A percentile compares a stretch with the other conserved stretches of the same genome.
Evolutionary conservation across 2,113 vertebrate genomes (phyloP).

Genomic region (Mirounga angustirostris): DNA sequence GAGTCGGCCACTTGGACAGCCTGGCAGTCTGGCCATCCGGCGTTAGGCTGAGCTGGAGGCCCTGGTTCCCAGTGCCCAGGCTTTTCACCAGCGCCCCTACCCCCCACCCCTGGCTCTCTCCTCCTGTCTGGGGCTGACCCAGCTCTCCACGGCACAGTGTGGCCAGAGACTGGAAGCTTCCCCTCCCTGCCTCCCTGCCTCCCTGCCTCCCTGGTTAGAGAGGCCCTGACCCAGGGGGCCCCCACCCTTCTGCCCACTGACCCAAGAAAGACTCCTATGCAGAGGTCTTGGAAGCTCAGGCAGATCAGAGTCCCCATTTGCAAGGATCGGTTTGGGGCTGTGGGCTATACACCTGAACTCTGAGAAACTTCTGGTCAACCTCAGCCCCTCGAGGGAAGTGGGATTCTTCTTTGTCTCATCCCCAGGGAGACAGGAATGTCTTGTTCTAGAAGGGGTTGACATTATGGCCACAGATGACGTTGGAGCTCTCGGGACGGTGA

Average conservation of each 20-base stretch:
- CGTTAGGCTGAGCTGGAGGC: neutral
- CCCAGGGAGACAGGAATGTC: neutral
- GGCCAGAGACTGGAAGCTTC: neutral
- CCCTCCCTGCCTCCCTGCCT: neutral
- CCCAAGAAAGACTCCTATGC: neutral
- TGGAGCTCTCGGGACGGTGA: neutral
- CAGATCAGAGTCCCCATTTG: neutral
- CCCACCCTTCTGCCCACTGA: neutral
- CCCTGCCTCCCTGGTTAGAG: neutral
- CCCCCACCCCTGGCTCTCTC: accelerated
- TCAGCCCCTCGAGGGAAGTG: neutral
- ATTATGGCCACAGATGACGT: neutral
- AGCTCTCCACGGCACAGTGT: neutral
- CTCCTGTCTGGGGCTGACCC: neutral
- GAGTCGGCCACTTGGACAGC: neutral
- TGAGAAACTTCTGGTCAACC: neutral
- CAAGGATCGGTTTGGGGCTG: neutral
- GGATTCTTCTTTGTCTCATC: neutral
- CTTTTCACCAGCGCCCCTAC: neutral
- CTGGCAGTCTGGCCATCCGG: neutral
- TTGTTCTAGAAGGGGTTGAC: neutral
- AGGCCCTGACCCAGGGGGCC: accelerated
- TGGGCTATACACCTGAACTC: neutral
- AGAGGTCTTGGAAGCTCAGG: neutral
- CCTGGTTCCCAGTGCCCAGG: neutral